Conservation (phyloP, 2,113 vertebrate genomes). For the Pomatostomus ruficeps region DNA sequence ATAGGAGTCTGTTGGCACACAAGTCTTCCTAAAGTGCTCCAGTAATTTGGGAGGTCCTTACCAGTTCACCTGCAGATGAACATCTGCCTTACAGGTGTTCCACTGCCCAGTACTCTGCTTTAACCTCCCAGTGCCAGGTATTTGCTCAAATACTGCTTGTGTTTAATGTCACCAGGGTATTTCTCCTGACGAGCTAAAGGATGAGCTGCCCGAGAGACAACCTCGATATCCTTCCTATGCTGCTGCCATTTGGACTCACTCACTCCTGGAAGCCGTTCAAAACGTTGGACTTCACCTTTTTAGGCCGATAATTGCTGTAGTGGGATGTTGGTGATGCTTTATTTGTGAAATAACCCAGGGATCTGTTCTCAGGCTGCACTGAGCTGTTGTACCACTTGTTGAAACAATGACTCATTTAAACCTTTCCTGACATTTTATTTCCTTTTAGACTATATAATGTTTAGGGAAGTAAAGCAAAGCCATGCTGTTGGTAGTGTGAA, state of each 20-base stretch:
- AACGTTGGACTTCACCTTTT: constrained; percentile 15
- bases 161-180: constrained; percentile 67
- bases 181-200: constrained; percentile 80
- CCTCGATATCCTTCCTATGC: constrained; percentile 81
- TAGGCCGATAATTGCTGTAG: background rate
- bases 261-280: constrained; percentile 8
- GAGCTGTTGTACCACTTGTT: background rate
- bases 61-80: background rate
- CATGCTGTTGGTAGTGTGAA: background rate
- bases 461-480: background rate
- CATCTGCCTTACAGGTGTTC: background rate
- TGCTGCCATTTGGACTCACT: background rate
- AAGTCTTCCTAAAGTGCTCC: background rate
- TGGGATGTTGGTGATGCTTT: background rate
- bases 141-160: background rate
- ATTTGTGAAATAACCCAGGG: background rate
- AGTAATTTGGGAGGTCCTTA: background rate
- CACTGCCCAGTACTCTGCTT: background rate
- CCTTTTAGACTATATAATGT: background rate
- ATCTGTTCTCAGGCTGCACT: background rate
- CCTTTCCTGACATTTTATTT: background rate
- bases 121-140: background rate
- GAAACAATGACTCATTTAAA: background rate
- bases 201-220: constrained; percentile 79
- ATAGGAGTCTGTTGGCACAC: background rate